Evolutionary conservation across 2,888 invertebrate genomes (phyloP).

Genomic region (Agelastica alni): DNA sequence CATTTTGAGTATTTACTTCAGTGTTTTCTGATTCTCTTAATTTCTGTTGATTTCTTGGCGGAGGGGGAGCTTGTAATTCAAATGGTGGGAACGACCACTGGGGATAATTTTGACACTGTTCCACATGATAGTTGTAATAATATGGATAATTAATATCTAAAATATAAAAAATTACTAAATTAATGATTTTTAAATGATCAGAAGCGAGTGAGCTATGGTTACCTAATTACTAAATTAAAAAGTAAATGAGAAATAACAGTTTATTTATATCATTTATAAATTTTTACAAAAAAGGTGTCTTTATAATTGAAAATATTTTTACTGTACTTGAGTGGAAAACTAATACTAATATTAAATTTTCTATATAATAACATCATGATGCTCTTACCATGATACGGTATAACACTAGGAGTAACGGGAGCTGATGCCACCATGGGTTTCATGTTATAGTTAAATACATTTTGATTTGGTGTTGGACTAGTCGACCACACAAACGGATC

Average conservation of each 20-base stretch:
- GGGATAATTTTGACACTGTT: constrained; percentile 32
- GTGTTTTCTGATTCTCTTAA: not conserved
- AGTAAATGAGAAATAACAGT: too few relatives aligned
- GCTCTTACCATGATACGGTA: constrained; percentile 44
- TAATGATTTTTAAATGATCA: not conserved
- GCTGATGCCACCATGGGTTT: constrained; percentile 47
- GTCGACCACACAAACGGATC: constrained; percentile 41
- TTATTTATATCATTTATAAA: not conserved
- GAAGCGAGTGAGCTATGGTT: too few relatives aligned
- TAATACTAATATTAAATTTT: too few relatives aligned
- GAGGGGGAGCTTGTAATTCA: constrained; percentile 25
- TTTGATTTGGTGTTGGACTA: constrained; percentile 33
- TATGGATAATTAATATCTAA: constrained; percentile 42
- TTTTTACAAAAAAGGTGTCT: not conserved
- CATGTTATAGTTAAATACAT: constrained; percentile 31
- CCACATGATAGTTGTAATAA: constrained; percentile 43
- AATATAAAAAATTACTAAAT: constrained; percentile 20
- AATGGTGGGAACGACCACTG: constrained; percentile 31
- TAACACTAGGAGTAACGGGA: constrained; percentile 45
- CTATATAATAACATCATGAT: too few relatives aligned
- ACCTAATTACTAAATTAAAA: too few relatives aligned
- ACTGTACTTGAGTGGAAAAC: not conserved
- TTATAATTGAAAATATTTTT: not conserved
- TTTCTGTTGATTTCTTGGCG: constrained; percentile 18
- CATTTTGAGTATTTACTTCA: not conserved